These are phyloP conservation scores for Lepetodrilus schrolli DNA, from an alignment of 2,888 invertebrate genomes.

Conservation along the genomic window DNA sequence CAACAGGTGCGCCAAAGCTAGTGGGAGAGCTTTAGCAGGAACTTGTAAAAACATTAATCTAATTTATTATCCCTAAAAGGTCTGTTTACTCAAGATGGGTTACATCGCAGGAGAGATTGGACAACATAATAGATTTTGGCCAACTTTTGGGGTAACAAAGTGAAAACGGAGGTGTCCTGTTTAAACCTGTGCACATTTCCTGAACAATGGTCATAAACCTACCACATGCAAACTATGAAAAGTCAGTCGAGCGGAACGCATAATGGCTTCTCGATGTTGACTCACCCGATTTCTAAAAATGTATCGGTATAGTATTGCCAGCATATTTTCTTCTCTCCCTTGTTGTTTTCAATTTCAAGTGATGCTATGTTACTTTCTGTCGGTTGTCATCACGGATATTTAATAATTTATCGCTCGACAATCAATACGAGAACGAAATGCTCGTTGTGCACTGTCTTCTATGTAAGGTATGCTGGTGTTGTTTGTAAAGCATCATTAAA, in stretches of 20 bases:
- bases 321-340: background rate
- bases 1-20: background rate
- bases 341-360: background rate
- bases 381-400: background rate
- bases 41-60: background rate
- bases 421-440: constrained; percentile 20
- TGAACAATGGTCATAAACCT: background rate
- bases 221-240: background rate
- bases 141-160: background rate
- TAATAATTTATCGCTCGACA: background rate
- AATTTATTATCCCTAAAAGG: background rate
- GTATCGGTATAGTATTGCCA: too few relatives aligned
- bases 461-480: too few relatives aligned
- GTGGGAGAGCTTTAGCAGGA: background rate
- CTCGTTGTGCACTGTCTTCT: too few relatives aligned
- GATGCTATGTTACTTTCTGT: background rate
- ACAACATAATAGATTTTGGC: background rate
- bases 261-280: constrained; percentile 7
- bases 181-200: background rate
- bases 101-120: background rate
- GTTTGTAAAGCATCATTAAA: too few relatives aligned
- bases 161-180: background rate
- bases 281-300: background rate
- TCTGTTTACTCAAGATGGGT: background rate
- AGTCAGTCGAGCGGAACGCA: background rate